Base-by-base conservation (phyloP, 2,888 invertebrate genomes). In the Glyphotaelius pellucidus region DNA sequence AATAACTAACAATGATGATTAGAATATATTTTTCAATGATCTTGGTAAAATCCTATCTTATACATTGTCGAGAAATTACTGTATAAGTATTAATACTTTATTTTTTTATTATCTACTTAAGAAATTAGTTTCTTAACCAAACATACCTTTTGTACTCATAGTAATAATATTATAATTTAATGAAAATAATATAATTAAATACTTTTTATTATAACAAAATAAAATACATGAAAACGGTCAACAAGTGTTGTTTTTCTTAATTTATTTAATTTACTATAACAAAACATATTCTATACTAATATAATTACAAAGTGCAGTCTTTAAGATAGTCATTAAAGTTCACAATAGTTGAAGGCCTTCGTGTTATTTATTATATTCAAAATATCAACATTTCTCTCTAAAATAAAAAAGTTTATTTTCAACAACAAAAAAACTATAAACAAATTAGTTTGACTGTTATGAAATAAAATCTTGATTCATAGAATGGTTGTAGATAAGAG, bases 141-240 rank as follows among this genome's bases (percentile, higher is more conserved):
- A 89, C 38, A 67, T 79, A 84, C 67, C 67, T n/a, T 89, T 80
- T 91, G 80, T 80, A 91, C 87, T 42, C 35, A n/a, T 31, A 79
- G 25, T 25, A 67, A 67, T 67, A 67, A 67, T 67, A 67, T 67
- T 67, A 67, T 67, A 67, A 67, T 67, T 67, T 67, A 67, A 79
- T 25, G 79, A 89, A 90, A 90, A 90, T 90, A 84, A 89, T 80
- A 89, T 38, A 89, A 32, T 90, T 90, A 42, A 38, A 88, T 88
- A 67, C 2, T 67, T 67, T 90, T 90, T 80, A 81, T 80, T 80
- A 80, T 80, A 80, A 90, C 38, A 90, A 90, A 89, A 81, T 80
- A 90, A 81, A 90, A 80, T 80, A 89, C 80, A 89, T 32, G 67
- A 32, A 67, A 31, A 32, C 47, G 25, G 32, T 84, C 52, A 79